phyloP scores from a whole-genome alignment of 2,888 invertebrate genomes.

The Acleris laterana region DNA sequence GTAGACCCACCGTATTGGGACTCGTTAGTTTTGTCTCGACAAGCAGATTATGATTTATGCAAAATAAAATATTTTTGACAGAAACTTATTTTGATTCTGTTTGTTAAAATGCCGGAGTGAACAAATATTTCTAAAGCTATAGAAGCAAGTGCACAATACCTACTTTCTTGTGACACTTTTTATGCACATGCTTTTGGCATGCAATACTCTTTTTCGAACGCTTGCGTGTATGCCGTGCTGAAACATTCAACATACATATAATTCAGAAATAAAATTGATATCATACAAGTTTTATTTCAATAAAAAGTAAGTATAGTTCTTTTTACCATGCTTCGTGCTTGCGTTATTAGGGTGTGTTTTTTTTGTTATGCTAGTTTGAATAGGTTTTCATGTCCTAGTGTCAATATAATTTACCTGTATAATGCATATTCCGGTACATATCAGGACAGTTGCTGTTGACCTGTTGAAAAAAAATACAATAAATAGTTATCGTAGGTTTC shows the following conservation, averaged over 20 bases:
- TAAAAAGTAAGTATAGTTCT: neutral
- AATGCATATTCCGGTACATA: slow-evolving; percentile 95
- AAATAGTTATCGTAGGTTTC: no score
- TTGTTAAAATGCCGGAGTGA: no score
- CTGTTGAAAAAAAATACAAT: slow-evolving; percentile 52
- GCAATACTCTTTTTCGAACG: slow-evolving; percentile 81
- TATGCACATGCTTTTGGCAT: slow-evolving; percentile 71
- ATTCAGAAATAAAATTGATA: slow-evolving; percentile 6
- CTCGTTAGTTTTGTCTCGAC: no score
- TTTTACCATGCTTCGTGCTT: slow-evolving; percentile 20
- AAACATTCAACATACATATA: slow-evolving; percentile 43
- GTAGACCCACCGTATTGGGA: no score
- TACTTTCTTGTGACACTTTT: slow-evolving; percentile 77
- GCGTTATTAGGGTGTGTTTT: no score
- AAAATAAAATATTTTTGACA: no score
- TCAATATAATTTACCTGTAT: slow-evolving; percentile 86
- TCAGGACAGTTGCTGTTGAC: slow-evolving; percentile 89
- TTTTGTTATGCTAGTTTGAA: no score
- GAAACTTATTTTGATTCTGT: no score
- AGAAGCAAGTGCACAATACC: slow-evolving; percentile 51
- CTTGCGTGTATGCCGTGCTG: slow-evolving; percentile 77
- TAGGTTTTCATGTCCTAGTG: neutral
- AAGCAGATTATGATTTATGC: no score
- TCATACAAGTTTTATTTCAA: neutral
- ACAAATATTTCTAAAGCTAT: neutral